Conservation (phyloP, 2,797 vertebrate species). For the Urocyon cinereoargenteus region DNA sequence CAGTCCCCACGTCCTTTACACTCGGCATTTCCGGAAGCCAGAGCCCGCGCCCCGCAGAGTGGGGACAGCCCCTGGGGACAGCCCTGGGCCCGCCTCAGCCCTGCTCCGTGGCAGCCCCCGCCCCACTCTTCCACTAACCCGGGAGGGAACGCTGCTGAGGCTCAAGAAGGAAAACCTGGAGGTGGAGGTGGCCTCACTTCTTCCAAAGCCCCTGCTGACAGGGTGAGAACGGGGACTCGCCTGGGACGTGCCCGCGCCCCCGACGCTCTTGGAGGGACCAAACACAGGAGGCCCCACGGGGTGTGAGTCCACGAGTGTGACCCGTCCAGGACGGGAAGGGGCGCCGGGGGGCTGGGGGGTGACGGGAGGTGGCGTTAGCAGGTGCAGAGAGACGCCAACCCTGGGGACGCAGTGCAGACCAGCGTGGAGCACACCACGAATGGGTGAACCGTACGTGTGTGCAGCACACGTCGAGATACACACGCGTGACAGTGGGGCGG, state of each 20-base stretch:
- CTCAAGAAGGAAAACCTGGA: not conserved
- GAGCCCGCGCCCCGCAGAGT: fast-evolving
- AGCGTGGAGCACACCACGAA: not conserved
- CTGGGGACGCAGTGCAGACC: not conserved
- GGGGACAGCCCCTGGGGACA: not conserved
- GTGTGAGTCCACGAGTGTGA: fast-evolving
- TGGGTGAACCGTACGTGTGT: not conserved
- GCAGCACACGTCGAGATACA: too few relatives aligned
- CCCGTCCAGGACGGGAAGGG: not conserved
- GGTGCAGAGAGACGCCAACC: not conserved
- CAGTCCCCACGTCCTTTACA: not conserved
- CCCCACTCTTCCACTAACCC: too few relatives aligned
- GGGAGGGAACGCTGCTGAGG: not conserved
- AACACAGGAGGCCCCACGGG: not conserved
- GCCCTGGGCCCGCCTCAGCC: not conserved
- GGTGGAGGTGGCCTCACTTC: not conserved
- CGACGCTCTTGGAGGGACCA: not conserved
- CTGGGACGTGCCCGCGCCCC: fast-evolving
- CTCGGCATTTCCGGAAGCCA: not conserved
- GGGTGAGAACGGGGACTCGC: not conserved
- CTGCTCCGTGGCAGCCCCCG: not conserved
- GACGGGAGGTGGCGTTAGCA: not conserved
- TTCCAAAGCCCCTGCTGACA: not conserved
- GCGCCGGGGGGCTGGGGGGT: too few relatives aligned
- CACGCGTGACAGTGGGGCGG: not conserved